Conservation (phyloP, 2,113 vertebrate genomes). For the Struthio camelus region DNA sequence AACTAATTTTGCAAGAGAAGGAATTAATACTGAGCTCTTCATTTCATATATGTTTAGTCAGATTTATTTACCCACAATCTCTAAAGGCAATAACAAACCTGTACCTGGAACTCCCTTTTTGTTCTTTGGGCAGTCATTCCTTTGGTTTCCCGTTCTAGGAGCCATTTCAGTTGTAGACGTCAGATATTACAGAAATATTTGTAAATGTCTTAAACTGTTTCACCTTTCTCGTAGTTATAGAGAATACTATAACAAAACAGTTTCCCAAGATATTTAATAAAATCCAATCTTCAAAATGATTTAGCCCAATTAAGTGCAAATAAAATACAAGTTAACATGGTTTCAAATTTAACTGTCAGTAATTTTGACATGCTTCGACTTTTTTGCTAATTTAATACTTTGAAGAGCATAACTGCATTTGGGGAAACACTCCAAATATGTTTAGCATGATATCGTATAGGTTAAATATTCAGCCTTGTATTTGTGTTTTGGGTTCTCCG, state of each 20-base stretch:
- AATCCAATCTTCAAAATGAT: neutral
- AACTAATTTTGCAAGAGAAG: neutral
- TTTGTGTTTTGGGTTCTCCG: neutral
- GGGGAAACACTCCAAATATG: neutral
- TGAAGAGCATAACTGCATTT: neutral
- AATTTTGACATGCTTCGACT: neutral
- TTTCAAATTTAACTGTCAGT: neutral
- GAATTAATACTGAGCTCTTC: neutral
- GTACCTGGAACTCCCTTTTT: neutral
- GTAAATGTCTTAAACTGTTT: neutral
- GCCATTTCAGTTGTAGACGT: neutral
- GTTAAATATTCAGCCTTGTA: neutral
- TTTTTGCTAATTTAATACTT: neutral
- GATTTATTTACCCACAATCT: neutral
- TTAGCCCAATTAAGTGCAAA: neutral
- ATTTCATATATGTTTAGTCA: neutral
- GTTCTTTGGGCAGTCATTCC: neutral
- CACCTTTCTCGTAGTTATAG: neutral
- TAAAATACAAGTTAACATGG: neutral
- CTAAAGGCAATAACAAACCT: neutral
- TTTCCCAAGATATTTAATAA: neutral
- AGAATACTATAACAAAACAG: neutral
- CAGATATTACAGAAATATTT: neutral
- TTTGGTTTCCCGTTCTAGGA: neutral
- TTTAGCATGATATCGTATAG: neutral